Conservation (phyloP, 2,113 vertebrate genomes). For the western clawed frog (Xenopus tropicalis) region DNA sequence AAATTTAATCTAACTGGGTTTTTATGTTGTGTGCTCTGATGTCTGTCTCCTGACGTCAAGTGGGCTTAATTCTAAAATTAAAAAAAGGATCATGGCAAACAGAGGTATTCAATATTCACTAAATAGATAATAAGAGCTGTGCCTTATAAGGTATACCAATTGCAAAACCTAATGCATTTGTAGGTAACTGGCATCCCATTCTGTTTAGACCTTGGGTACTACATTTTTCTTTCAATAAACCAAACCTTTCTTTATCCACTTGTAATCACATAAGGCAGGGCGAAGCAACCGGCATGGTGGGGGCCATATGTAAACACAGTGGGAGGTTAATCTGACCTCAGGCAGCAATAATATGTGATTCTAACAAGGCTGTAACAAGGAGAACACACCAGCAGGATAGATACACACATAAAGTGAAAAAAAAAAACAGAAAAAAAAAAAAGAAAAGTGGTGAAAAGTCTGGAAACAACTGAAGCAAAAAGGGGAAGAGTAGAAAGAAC, state of each 20-base stretch:
- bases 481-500: too few species aligned
- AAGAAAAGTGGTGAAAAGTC: too few species aligned
- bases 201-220: background rate
- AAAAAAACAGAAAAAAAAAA: too few species aligned
- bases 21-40: constrained; percentile 12
- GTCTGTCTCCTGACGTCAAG: constrained; percentile 19
- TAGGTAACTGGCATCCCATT: background rate
- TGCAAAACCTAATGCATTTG: too few species aligned
- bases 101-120: background rate
- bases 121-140: too few species aligned
- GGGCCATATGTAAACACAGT: background rate
- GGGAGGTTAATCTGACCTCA: constrained; percentile 20
- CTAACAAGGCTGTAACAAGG: constrained; percentile 6
- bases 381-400: constrained; percentile 2
- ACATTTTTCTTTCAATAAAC: constrained; percentile 10
- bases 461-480: too few species aligned
- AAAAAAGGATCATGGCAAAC: constrained; percentile 20
- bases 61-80: constrained; percentile 2
- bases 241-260: constrained; percentile 5
- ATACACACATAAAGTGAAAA: too few species aligned
- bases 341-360: constrained; percentile 1
- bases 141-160: too few species aligned
- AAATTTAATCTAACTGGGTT: constrained; percentile 22
- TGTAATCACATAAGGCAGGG: background rate
- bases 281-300: background rate